phyloP scores from a whole-genome alignment of 2,113 vertebrate species.

The Meleagris gallopavo region DNA sequence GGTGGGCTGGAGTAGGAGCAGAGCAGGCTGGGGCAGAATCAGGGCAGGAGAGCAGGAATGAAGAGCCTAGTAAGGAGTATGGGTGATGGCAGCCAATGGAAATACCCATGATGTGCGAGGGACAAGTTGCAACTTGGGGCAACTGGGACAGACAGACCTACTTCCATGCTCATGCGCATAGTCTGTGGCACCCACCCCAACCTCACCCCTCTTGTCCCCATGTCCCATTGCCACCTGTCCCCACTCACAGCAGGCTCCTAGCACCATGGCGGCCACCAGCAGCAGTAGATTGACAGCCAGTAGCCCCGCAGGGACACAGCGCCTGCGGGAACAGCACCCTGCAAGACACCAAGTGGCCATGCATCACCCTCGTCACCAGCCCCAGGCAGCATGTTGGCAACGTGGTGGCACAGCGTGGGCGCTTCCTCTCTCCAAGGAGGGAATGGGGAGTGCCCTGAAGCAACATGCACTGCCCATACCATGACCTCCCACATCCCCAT shows the following conservation, averaged over 20 bases:
- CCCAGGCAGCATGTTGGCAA: not conserved
- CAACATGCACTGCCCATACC: not conserved
- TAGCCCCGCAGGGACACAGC: not conserved
- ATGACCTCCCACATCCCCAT: no score
- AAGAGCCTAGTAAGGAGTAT: not conserved
- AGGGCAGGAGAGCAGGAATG: fast-evolving
- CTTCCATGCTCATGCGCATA: not conserved
- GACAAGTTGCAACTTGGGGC: not conserved
- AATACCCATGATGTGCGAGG: no score
- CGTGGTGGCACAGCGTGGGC: not conserved
- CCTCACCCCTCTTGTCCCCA: not conserved
- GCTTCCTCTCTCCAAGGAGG: no score
- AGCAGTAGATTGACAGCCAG: not conserved
- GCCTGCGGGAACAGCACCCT: not conserved
- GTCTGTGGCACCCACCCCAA: not conserved
- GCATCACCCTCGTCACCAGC: not conserved
- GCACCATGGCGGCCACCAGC: not conserved
- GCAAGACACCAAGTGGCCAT: not conserved
- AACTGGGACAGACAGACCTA: not conserved
- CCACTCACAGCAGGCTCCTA: not conserved
- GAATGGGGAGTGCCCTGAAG: not conserved
- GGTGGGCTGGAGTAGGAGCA: not conserved
- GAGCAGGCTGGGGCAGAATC: not conserved
- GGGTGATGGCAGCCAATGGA: not conserved
- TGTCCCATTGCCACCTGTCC: not conserved